Evolutionary conservation across 2,888 invertebrate species (phyloP), one percentile per base, ranked within the genome.

Genomic region (Eupithecia subumbrata): DNA sequence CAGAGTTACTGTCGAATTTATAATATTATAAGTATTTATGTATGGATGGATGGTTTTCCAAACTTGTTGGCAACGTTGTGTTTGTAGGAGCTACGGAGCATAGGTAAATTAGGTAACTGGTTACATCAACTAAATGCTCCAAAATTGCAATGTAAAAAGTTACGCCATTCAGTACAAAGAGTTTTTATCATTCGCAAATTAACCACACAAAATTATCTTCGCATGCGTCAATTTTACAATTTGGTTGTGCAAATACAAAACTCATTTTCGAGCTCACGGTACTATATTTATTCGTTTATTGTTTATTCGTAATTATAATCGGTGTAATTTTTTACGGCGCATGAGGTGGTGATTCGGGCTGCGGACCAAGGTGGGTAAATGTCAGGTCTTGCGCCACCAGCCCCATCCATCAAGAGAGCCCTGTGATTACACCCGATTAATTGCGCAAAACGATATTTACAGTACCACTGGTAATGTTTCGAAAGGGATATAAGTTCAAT

Each of bases 341-440:
- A 80, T 77, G 71, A 76, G 78, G 79, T 83, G 81, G 80, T 82
- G 80, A 80, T 80, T 81, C 68, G 76, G 73, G 76, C 73, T 76
- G 67, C 67, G 22, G 67, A 43, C 43, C 22, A 14, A 73, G 73
- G 82, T 73, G 72, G 71, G 72, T 71, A 74, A 77, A 77, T 77
- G 77, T 70, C 77, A 77, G 67, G 74, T 74, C 34, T 79, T 79
- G 76, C 80, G 70, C 69, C 77, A 79, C 63, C 81, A 84, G 83
- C 84, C 82, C 80, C 84, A 86, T 86, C 86, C 79, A 85, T 88
- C 86, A 88, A 74, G 68, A 76, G 75, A 81, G 84, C 81, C 83
- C 84, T 84, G 85, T 87, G 83, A 86, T 88, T 88, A 88, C 79
- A 83, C 81, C 82, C 82, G 84, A 85, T 84, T 84, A 83, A 82